These are phyloP conservation scores for Xiphophorus couchianus DNA, from an alignment of 2,113 vertebrate species.

Conservation along the genomic window DNA sequence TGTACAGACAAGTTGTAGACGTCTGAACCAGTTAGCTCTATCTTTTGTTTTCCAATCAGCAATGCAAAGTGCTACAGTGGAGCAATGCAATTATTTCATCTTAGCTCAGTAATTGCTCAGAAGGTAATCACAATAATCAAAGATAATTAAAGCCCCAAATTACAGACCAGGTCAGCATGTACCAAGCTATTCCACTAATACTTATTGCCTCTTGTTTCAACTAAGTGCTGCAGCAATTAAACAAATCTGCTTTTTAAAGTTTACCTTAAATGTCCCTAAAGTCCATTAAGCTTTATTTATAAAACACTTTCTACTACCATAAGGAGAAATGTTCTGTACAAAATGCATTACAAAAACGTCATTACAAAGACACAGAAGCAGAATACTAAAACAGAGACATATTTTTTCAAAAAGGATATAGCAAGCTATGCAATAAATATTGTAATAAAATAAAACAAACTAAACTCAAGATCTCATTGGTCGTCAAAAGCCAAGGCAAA, in stretches of 20 bases:
- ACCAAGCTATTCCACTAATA: slow-evolving; percentile 17
- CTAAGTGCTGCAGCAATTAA: slow-evolving; percentile 19
- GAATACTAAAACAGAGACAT: too few species aligned
- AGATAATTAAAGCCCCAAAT: slow-evolving; percentile 8
- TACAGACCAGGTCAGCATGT: slow-evolving; percentile 16
- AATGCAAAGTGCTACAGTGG: not conserved
- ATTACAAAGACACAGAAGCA: too few species aligned
- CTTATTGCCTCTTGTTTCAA: slow-evolving; percentile 34
- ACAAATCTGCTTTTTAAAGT: not conserved
- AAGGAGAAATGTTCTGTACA: too few species aligned
- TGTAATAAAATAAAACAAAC: too few species aligned
- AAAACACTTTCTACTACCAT: too few species aligned
- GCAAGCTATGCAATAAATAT: too few species aligned
- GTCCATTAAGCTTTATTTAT: too few species aligned
- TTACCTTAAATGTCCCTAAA: not conserved
- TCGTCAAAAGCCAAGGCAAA: too few species aligned
- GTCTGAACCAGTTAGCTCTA: not conserved
- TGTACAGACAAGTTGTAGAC: not conserved
- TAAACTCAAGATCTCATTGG: too few species aligned
- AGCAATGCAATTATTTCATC: slow-evolving; percentile 8
- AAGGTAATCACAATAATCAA: slow-evolving; percentile 14
- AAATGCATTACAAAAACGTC: not conserved
- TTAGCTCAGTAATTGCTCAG: slow-evolving; percentile 1
- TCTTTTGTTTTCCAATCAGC: not conserved
- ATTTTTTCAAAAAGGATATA: too few species aligned